Evolutionary conservation across 2,797 vertebrate genomes (phyloP).

Genomic region (Siniperca scherzeri): DNA sequence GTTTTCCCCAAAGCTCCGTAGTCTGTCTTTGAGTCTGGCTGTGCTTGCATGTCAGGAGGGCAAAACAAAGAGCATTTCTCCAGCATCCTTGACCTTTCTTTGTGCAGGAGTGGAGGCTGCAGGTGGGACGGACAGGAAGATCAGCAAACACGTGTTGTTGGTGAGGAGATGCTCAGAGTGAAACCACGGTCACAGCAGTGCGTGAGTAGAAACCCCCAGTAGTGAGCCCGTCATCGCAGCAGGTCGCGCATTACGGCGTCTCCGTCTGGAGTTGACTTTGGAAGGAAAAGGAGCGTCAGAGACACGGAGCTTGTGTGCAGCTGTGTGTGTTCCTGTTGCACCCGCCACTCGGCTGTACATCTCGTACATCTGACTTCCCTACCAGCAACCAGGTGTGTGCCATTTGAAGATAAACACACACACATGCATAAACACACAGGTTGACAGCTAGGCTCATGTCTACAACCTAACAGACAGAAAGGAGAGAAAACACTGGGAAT

Average conservation of each 20-base stretch:
- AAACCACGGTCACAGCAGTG: slow-evolving; percentile 46
- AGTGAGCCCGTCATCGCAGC: slow-evolving; percentile 41
- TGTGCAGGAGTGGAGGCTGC: slow-evolving; percentile 45
- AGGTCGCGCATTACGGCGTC: slow-evolving; percentile 24
- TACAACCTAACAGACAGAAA: slow-evolving; percentile 19
- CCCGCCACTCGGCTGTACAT: slow-evolving; percentile 2
- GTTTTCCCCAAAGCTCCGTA: slow-evolving; percentile 43
- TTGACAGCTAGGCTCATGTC: slow-evolving; percentile 22
- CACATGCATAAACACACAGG: slow-evolving; percentile 6
- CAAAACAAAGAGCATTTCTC: slow-evolving; percentile 44
- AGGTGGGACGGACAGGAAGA: slow-evolving; percentile 70
- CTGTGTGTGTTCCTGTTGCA: slow-evolving; percentile 57
- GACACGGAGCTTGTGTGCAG: slow-evolving; percentile 37
- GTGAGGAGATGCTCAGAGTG: slow-evolving; percentile 46
- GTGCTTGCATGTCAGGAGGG: slow-evolving; percentile 48
- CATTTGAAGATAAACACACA: slow-evolving; percentile 36
- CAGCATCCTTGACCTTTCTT: slow-evolving; percentile 56
- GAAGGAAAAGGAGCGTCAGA: slow-evolving; percentile 39
- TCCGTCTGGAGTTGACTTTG: slow-evolving; percentile 70
- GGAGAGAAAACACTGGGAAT: slow-evolving; percentile 31
- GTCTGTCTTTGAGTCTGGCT: slow-evolving; percentile 66
- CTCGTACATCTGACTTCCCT: slow-evolving; percentile 40
- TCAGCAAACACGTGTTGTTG: slow-evolving; percentile 65
- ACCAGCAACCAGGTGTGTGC: slow-evolving; percentile 55
- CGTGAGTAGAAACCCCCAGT: slow-evolving; percentile 39